A percentile compares a stretch with the other conserved stretches of the same genome.
Evolutionary conservation across 2,113 vertebrate genomes (phyloP).

Genomic region (Neodon shergylaensis): DNA sequence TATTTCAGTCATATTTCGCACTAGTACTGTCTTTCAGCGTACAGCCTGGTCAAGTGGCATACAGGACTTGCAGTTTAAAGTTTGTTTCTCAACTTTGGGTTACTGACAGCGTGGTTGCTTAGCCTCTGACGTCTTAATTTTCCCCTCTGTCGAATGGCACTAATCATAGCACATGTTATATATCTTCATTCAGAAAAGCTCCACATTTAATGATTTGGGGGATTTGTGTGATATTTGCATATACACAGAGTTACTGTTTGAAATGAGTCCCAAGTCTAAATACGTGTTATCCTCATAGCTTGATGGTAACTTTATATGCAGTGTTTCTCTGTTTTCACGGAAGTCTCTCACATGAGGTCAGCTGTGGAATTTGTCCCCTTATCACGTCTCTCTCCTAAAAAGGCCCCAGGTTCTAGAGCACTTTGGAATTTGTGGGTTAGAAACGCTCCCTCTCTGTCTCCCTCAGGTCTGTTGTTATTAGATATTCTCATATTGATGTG

Average conservation of each 20-base stretch:
- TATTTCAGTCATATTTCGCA: background rate
- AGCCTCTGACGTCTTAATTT: background rate
- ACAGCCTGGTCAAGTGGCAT: background rate
- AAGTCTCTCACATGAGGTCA: background rate
- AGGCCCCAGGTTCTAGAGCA: background rate
- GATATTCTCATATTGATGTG: background rate
- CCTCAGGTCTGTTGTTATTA: background rate
- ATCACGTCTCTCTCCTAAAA: background rate
- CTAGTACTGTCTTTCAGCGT: background rate
- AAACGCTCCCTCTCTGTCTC: background rate
- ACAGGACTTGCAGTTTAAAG: background rate
- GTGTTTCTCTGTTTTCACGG: background rate
- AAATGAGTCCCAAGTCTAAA: background rate
- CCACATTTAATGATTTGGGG: background rate
- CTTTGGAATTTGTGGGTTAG: background rate
- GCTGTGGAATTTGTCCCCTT: background rate
- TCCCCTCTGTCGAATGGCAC: background rate
- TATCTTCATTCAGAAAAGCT: background rate
- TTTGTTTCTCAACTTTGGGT: background rate
- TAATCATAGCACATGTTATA: background rate
- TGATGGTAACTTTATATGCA: background rate
- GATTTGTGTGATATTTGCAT: background rate
- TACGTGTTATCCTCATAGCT: too few species aligned
- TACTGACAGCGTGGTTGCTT: background rate
- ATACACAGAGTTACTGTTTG: background rate